These are phyloP conservation scores for Chrysomallon squamiferum DNA, from an alignment of 1,140 invertebrate genomes.

Conservation along the genomic window DNA sequence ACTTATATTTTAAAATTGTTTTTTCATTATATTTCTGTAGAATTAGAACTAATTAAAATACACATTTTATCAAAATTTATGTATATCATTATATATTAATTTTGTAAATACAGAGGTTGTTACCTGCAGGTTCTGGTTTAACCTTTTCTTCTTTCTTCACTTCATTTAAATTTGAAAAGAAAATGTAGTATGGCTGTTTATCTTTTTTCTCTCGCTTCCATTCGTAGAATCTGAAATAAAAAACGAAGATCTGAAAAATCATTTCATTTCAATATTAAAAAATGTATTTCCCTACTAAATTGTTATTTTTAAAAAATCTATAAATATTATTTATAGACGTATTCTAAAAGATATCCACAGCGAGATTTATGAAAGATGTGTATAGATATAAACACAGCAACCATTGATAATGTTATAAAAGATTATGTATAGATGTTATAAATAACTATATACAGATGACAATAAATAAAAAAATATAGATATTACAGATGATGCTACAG, in stretches of 20 bases:
- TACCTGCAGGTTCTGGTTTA: too few relatives aligned
- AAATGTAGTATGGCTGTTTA: slow-evolving; percentile 83
- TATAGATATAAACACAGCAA: neutral
- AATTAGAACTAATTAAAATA: too few relatives aligned
- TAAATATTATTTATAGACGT: neutral
- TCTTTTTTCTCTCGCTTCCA: slow-evolving; percentile 73
- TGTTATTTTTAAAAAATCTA: neutral
- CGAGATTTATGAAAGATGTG: neutral
- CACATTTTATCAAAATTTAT: too few relatives aligned
- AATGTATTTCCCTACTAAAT: neutral
- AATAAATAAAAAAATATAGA: too few relatives aligned
- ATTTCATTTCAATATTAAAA: neutral
- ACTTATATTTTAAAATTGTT: too few relatives aligned
- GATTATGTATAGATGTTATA: neutral
- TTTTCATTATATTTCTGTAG: too few relatives aligned
- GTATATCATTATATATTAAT: too few relatives aligned
- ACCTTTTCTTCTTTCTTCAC: slow-evolving; percentile 5
- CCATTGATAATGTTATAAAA: neutral
- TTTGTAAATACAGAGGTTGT: too few relatives aligned
- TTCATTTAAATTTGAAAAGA: slow-evolving; percentile 67
- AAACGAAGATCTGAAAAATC: neutral
- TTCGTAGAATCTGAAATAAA: slow-evolving; percentile 74
- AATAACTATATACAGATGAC: too few relatives aligned
- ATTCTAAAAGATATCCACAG: neutral
- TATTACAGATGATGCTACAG: too few relatives aligned